phyloP scores from a whole-genome alignment of 2,113 vertebrate species.

The Nothoprocta pentlandii region DNA sequence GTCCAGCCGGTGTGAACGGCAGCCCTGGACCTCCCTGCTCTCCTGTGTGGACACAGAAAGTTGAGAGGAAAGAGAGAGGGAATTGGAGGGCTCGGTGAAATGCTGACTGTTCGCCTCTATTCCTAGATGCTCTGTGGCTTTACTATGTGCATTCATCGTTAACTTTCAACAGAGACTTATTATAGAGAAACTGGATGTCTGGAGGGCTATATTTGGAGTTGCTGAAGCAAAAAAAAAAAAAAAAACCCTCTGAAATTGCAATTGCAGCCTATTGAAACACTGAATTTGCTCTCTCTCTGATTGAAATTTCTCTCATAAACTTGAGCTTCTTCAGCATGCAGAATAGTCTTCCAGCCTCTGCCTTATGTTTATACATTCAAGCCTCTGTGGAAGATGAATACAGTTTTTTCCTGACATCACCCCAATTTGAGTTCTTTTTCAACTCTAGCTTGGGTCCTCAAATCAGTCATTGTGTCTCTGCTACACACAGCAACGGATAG shows the following conservation, averaged over 20 bases:
- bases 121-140: slow-evolving; percentile 47
- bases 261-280: slow-evolving; percentile 50
- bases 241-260: slow-evolving; percentile 29
- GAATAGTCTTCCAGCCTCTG: not conserved
- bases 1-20: not conserved
- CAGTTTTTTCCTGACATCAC: not conserved
- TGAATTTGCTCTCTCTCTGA: slow-evolving; percentile 39
- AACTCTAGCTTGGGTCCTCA: not conserved
- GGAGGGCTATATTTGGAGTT: slow-evolving; percentile 64
- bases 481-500: not conserved
- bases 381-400: not conserved
- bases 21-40: accelerated
- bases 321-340: not conserved
- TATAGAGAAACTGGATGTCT: slow-evolving; percentile 52
- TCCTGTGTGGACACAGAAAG: not conserved
- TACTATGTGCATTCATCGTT: slow-evolving; percentile 5
- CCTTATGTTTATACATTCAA: not conserved
- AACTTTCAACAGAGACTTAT: slow-evolving; percentile 29
- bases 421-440: not conserved
- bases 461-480: not conserved
- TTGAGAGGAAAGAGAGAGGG: not conserved
- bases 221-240: slow-evolving; percentile 41
- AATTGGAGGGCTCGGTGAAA: not conserved
- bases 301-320: slow-evolving; percentile 56
- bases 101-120: not conserved